A percentile compares a stretch with the other conserved stretches of the same genome.
Conservation (phyloP, 2,888 invertebrate genomes). For the Drosophila fungiperda region DNA sequence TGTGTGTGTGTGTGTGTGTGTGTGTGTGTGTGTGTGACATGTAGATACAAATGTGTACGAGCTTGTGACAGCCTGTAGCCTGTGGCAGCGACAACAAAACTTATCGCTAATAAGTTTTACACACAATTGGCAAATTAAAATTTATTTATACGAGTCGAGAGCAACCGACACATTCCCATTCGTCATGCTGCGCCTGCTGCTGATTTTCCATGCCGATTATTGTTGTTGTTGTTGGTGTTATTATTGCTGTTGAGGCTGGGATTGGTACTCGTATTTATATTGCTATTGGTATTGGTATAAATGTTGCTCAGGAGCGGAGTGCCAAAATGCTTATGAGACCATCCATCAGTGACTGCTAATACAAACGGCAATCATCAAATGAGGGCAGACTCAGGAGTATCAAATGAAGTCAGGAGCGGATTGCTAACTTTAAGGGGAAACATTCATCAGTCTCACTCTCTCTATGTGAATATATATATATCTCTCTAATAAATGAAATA, state of each 20-base stretch:
- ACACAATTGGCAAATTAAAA: slow-evolving; percentile 77
- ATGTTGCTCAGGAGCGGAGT: slow-evolving; percentile 1
- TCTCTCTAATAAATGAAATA: background rate
- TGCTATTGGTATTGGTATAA: background rate
- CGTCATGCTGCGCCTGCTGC: slow-evolving; percentile 48
- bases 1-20: slow-evolving; percentile 2
- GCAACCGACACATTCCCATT: slow-evolving; percentile 30
- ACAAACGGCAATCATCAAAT: background rate
- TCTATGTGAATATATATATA: background rate
- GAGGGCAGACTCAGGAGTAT: background rate
- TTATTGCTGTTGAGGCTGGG: slow-evolving; percentile 34
- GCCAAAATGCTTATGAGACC: background rate
- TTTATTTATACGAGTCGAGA: slow-evolving; percentile 66
- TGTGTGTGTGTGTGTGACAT: background rate
- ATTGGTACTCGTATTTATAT: slow-evolving; percentile 18
- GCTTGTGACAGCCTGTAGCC: slow-evolving; percentile 20
- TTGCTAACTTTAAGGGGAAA: background rate
- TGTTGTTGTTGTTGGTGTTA: slow-evolving; percentile 34
- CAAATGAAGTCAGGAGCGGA: slow-evolving; percentile 36
- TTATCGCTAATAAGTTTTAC: slow-evolving; percentile 78
- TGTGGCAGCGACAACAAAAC: slow-evolving; percentile 55
- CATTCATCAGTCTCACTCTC: background rate
- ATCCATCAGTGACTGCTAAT: background rate
- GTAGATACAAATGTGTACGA: slow-evolving; percentile 20
- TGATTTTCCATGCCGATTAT: slow-evolving; percentile 46